Conservation (phyloP, 2,888 invertebrate genomes). For the Phlogophora meticulosa region DNA sequence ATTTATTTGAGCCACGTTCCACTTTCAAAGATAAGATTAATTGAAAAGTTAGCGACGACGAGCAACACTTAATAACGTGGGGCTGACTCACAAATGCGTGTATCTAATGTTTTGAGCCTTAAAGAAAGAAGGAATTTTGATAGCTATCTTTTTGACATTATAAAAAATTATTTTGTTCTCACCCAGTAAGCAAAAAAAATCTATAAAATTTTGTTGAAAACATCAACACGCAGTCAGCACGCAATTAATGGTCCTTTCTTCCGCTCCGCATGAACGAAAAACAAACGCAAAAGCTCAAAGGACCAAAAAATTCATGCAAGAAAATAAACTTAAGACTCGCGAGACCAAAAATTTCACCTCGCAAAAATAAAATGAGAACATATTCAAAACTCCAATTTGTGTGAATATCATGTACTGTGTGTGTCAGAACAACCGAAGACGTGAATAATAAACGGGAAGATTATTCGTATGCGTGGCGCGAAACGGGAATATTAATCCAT, state of each 20-base stretch:
- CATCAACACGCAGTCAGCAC: neutral
- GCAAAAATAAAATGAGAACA: slow-evolving; percentile 35
- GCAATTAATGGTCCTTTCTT: neutral
- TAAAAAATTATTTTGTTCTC: too few species aligned
- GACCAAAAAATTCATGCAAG: neutral
- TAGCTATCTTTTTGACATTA: too few species aligned
- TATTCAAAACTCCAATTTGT: slow-evolving; percentile 49
- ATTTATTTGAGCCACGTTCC: slow-evolving; percentile 46
- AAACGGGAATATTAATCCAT: slow-evolving; percentile 59
- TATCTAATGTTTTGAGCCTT: slow-evolving; percentile 1
- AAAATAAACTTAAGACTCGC: slow-evolving; percentile 6
- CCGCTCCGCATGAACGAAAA: neutral
- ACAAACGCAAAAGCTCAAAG: slow-evolving; percentile 6
- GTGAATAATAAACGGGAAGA: slow-evolving; percentile 56
- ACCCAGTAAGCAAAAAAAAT: too few species aligned
- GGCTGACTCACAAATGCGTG: slow-evolving; percentile 23
- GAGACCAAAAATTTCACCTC: slow-evolving; percentile 16
- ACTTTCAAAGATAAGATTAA: slow-evolving; percentile 54
- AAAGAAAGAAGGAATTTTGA: too few species aligned
- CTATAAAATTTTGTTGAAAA: neutral
- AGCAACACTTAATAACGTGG: slow-evolving; percentile 20
- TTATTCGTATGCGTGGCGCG: slow-evolving; percentile 54
- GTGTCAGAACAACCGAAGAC: slow-evolving; percentile 39
- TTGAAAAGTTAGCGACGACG: slow-evolving; percentile 53
- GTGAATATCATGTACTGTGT: slow-evolving; percentile 44